Evolutionary conservation across 1,140 invertebrate genomes (phyloP), one percentile per base, ranked within the genome.

Genomic region (Chironomus tepperi): DNA sequence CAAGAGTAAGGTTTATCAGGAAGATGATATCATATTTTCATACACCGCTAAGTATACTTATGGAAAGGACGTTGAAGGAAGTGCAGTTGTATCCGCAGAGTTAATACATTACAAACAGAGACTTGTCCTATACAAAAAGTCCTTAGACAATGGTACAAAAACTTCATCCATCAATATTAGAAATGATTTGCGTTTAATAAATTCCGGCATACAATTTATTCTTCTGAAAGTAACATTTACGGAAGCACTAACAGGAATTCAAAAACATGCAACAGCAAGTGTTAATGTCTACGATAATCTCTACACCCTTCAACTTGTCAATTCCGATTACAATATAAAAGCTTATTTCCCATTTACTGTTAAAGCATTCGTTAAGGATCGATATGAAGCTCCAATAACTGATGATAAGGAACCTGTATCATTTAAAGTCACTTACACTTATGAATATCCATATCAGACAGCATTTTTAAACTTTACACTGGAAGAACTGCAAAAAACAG

Each of bases 251-350:
- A 95, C 93, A 2, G 88, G 91, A 24, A 84, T 92, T 76, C 87
- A 89, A 77, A 94, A 96, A 80, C 97, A 96, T 83, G 86, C 87
- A 8, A 88, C 92, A 0, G 83, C 88, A 0, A 86, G 88, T 76
- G 85, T 96, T 74, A 88, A 88, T 19, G 81, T 97, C 1, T 89
- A 97, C 79, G 88, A 90, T 75, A 89, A 93, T 77, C 90, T 90
- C 34, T 94, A 96, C 78, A 90, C 89, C 77, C 86, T 98, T 81
- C 88, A 93, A 77, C 85, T 95, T 70, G 87, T 93, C 67, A 89
- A 93, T 77, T 91, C 91, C 1, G 87, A 94, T 3, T 88, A 91
- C 74, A 91, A 89, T 77, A 98, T 94, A 81, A 96, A 96, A 80
- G 93, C 94, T 2, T 92, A 90, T 7, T 85, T 98, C 65, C 89